phyloP scores from a whole-genome alignment of 2,797 vertebrate species.

The Aldrovandia affinis region DNA sequence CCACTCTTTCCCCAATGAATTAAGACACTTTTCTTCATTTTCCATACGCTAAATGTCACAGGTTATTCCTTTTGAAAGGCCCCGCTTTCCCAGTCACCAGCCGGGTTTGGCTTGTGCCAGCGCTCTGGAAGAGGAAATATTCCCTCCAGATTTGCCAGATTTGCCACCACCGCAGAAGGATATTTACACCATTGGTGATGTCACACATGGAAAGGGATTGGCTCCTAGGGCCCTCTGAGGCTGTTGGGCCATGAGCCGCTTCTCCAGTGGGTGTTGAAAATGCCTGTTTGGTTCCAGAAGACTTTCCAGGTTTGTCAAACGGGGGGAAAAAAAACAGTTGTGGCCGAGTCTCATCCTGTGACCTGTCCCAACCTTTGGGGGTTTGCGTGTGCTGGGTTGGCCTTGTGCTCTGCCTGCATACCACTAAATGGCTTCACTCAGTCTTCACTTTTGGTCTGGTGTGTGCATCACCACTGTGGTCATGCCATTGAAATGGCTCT shows the following conservation, averaged over 20 bases:
- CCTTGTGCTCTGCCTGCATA: neutral
- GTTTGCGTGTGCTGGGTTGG: neutral
- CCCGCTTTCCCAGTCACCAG: no score
- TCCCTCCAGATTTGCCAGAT: neutral
- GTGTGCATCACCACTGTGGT: neutral
- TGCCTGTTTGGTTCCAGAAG: neutral
- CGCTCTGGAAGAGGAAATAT: slow-evolving; percentile 24
- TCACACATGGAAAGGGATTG: neutral
- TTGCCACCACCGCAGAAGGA: neutral
- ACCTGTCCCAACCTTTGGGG: neutral
- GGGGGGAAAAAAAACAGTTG: neutral
- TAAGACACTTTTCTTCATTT: slow-evolving; percentile 44
- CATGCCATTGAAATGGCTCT: neutral
- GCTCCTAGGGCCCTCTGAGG: neutral
- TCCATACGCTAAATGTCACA: slow-evolving; percentile 42
- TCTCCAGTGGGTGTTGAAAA: neutral
- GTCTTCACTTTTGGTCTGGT: neutral
- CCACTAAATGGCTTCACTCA: neutral
- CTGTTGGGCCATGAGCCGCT: neutral
- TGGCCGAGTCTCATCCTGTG: neutral
- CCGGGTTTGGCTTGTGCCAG: neutral
- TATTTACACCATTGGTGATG: slow-evolving; percentile 9
- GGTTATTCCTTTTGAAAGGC: slow-evolving; percentile 33
- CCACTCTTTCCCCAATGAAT: slow-evolving; percentile 37
- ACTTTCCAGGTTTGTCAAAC: neutral